Conservation (phyloP, 2,113 vertebrate genomes). For the Phylloscopus trochiloides region DNA sequence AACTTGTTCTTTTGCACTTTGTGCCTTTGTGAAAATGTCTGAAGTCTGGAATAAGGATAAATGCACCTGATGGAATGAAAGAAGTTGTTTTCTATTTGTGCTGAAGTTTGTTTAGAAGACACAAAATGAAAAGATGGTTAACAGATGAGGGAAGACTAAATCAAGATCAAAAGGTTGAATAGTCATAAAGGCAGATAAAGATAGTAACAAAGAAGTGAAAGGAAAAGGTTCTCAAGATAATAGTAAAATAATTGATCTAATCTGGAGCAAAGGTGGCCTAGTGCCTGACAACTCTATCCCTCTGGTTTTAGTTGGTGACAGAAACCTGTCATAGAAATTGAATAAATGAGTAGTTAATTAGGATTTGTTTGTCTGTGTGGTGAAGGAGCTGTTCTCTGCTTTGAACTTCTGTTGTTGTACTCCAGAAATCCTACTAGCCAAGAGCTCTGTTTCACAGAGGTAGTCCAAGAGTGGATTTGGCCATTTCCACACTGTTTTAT, state of each 20-base stretch:
- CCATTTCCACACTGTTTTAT: not conserved
- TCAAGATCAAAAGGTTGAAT: not conserved
- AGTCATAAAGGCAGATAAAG: not conserved
- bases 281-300: not conserved
- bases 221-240: not conserved
- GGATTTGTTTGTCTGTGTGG: not conserved
- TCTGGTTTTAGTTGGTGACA: not conserved
- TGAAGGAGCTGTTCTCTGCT: not conserved
- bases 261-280: not conserved
- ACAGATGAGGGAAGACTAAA: not conserved
- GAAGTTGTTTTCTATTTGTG: not conserved
- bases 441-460: not conserved
- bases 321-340: not conserved
- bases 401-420: not conserved
- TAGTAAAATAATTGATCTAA: not conserved
- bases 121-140: not conserved
- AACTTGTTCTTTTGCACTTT: not conserved
- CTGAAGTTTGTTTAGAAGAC: not conserved
- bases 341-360: not conserved
- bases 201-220: not conserved
- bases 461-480: not conserved
- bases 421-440: not conserved
- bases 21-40: not conserved
- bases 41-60: not conserved
- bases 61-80: not conserved